These are phyloP conservation scores for Daubentonia madagascariensis DNA, from an alignment of 2,113 vertebrate genomes.

Conservation along the genomic window DNA sequence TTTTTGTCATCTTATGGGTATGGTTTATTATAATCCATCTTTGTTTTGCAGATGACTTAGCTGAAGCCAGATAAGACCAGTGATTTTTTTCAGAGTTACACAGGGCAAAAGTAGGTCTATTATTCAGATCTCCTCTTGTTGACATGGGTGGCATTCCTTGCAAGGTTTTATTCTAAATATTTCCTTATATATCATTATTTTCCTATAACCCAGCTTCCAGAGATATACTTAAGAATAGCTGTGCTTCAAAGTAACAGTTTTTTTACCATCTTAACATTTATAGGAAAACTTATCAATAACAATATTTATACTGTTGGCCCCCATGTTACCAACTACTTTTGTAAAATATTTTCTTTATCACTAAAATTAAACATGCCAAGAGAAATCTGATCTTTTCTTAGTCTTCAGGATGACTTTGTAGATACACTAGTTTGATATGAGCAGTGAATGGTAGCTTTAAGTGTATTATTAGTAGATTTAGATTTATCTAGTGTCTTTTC, in stretches of 20 bases:
- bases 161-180: neutral
- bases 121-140: neutral
- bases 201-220: neutral
- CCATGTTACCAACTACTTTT: neutral
- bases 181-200: neutral
- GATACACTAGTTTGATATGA: neutral
- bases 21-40: neutral
- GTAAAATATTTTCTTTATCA: neutral
- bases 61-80: neutral
- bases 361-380: neutral
- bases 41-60: neutral
- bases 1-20: neutral
- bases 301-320: neutral
- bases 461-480: neutral
- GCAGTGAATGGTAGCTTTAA: neutral
- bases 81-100: neutral
- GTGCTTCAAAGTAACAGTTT: neutral
- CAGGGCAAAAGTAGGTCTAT: neutral
- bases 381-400: neutral
- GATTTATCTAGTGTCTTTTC: neutral
- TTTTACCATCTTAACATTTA: neutral
- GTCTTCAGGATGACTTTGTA: neutral
- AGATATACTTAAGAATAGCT: neutral
- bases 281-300: neutral
- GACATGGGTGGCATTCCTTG: neutral